These are phyloP conservation scores for Cenopis cana DNA, from an alignment of 2,888 invertebrate species.

Conservation along the genomic window DNA sequence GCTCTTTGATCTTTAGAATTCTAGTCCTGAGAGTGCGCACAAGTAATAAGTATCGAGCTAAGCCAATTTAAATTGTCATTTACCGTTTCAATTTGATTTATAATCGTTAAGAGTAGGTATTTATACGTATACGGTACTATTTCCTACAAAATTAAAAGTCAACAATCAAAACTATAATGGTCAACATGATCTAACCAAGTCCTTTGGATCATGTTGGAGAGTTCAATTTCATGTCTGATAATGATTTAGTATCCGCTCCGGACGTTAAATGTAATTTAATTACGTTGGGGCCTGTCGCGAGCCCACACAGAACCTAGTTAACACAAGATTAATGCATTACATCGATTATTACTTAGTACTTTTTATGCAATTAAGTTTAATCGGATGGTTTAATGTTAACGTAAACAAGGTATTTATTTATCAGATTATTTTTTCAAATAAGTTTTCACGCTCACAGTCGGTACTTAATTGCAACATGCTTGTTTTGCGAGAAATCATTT, in stretches of 20 bases:
- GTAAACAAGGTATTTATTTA: background rate
- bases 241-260: conserved; percentile 72
- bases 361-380: conserved; percentile 32
- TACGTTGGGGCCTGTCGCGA: conserved; percentile 73
- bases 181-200: conserved; percentile 27
- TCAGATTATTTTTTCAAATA: background rate
- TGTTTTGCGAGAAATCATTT: background rate
- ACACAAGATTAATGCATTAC: conserved; percentile 77
- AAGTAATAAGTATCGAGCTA: background rate
- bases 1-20: conserved; percentile 4
- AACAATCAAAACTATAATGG: conserved; percentile 5
- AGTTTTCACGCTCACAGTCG: background rate
- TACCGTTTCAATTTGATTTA: background rate
- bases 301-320: conserved; percentile 79
- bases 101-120: background rate
- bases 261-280: conserved; percentile 78
- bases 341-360: conserved; percentile 50
- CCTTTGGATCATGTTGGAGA: conserved; percentile 52
- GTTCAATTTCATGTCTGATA: conserved; percentile 64
- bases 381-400: conserved; percentile 12
- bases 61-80: background rate
- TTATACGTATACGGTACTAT: background rate
- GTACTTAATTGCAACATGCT: too few species aligned
- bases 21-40: background rate
- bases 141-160: background rate